Evolutionary conservation across 2,113 vertebrate genomes (phyloP).

Genomic region (Paratilapia polleni): DNA sequence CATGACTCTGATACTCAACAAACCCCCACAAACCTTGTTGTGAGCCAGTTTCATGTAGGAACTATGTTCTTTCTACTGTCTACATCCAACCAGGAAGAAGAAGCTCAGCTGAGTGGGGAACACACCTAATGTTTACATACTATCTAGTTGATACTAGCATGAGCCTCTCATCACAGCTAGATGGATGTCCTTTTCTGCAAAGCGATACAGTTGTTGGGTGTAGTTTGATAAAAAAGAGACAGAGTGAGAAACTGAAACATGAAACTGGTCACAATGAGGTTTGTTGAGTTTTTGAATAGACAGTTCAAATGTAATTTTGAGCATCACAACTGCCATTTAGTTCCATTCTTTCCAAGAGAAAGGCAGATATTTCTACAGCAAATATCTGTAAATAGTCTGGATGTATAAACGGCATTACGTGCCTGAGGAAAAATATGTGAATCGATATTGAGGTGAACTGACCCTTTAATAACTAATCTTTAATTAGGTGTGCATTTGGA

Average conservation of each 20-base stretch:
- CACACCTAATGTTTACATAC: not conserved
- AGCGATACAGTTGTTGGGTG: not conserved
- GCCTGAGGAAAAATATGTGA: not conserved
- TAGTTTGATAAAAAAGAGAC: not conserved
- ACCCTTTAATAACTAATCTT: not conserved
- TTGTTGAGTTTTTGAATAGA: not conserved
- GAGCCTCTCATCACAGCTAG: not conserved
- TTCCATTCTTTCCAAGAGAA: not conserved
- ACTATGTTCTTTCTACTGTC: not conserved
- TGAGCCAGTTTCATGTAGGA: not conserved
- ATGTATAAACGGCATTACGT: not conserved
- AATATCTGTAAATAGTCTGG: not conserved
- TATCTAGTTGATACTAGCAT: not conserved
- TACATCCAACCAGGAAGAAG: not conserved
- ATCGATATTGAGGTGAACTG: not conserved
- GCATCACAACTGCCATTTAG: not conserved
- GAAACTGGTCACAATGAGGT: not conserved
- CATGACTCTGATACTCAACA: not conserved
- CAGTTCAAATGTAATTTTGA: not conserved
- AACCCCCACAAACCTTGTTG: too few relatives aligned
- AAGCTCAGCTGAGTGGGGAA: not conserved
- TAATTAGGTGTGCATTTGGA: not conserved
- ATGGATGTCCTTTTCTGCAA: not conserved
- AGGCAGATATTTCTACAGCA: not conserved
- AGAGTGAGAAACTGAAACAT: fast-evolving